Evolutionary conservation across 2,113 vertebrate genomes (phyloP).

Genomic region (Planiliza haematocheilus): DNA sequence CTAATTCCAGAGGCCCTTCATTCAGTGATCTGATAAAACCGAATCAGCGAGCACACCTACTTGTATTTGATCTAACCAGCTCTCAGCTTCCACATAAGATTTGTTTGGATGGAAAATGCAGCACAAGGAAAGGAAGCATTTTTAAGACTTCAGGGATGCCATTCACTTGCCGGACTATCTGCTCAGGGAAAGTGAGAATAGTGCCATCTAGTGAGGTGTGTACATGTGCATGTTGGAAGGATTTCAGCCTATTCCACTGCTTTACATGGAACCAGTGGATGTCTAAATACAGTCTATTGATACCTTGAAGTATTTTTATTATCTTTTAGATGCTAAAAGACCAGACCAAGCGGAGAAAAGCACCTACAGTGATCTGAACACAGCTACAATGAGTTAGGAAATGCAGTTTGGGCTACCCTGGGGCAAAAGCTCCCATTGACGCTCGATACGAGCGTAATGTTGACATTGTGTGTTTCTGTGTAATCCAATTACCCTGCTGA

Average conservation of each 20-base stretch:
- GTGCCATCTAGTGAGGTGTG: constrained; percentile 81
- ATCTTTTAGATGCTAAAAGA: not conserved
- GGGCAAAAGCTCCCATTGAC: constrained; percentile 29
- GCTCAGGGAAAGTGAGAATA: constrained; percentile 73
- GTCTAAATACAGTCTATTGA: not conserved
- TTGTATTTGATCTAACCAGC: constrained; percentile 39
- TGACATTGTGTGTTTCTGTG: constrained; percentile 40
- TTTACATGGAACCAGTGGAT: not conserved
- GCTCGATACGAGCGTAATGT: constrained; percentile 29
- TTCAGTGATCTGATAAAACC: constrained; percentile 51
- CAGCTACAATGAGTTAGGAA: constrained; percentile 12
- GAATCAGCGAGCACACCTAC: constrained; percentile 51
- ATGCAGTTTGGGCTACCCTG: constrained; percentile 29
- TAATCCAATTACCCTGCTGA: constrained; percentile 60
- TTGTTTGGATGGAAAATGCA: constrained; percentile 50
- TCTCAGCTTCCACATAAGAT: constrained; percentile 44
- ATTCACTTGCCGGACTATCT: constrained; percentile 14
- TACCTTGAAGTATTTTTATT: not conserved
- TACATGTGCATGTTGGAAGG: not conserved
- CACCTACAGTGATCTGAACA: not conserved
- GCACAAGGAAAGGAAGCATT: constrained; percentile 52
- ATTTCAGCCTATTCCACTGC: not conserved
- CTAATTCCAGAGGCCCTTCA: constrained; percentile 26
- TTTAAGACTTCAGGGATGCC: constrained; percentile 26
- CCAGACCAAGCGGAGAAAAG: not conserved